These are phyloP conservation scores for Amblyjoppa fuscipennis DNA, from an alignment of 2,888 invertebrate species.

Conservation along the genomic window DNA sequence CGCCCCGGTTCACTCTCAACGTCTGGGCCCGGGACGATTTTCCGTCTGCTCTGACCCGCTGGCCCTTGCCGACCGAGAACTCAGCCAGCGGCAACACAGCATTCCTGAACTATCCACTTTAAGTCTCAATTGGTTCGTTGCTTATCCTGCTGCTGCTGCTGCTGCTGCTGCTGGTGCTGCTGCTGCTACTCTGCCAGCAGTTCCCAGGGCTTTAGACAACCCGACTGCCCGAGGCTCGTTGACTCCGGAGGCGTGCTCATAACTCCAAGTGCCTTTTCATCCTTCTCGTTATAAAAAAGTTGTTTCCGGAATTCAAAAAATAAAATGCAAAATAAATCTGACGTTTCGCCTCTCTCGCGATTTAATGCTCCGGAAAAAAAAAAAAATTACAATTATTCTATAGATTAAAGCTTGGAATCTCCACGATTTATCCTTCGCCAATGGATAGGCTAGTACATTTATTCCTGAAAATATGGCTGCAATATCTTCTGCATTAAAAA, in stretches of 20 bases:
- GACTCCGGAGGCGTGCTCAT: conserved; percentile 62
- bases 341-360: neutral
- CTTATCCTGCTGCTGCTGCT: conserved; percentile 59
- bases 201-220: conserved; percentile 63
- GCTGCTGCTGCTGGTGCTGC: conserved; percentile 39
- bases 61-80: conserved; percentile 46
- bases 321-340: conserved; percentile 34
- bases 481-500: neutral
- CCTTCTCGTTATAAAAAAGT: conserved; percentile 56
- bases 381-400: neutral
- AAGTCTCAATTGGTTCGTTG: conserved; percentile 69
- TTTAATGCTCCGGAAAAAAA: conserved; percentile 23
- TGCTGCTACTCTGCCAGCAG: conserved; percentile 40
- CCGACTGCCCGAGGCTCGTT: conserved; percentile 60
- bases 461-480: neutral
- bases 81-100: conserved; percentile 45
- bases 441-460: neutral
- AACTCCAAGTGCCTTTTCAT: conserved; percentile 57
- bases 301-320: conserved; percentile 9
- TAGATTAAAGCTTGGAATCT: neutral
- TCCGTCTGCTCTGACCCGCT: conserved; percentile 59
- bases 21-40: conserved; percentile 36
- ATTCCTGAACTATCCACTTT: conserved; percentile 70
- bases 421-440: neutral
- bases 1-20: neutral